These are phyloP conservation scores for Tolypeutes matacus DNA, from an alignment of 2,797 vertebrate genomes.

Conservation along the genomic window DNA sequence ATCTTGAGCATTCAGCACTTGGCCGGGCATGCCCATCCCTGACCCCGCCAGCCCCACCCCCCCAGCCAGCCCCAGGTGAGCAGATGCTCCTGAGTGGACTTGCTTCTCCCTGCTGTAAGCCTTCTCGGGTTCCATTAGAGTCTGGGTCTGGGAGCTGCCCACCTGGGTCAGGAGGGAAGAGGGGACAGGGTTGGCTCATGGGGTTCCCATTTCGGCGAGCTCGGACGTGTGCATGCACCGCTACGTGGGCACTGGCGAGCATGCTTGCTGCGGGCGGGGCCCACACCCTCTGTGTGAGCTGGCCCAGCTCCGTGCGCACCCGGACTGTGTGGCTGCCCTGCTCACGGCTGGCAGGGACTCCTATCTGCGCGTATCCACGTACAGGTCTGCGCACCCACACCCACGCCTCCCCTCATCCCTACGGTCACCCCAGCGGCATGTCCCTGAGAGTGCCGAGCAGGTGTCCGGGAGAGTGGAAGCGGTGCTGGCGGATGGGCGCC, in stretches of 20 bases:
- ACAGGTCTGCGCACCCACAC: not conserved
- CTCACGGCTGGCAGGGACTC: not conserved
- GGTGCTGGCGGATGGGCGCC: not conserved
- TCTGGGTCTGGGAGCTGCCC: not conserved
- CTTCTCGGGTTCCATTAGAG: not conserved
- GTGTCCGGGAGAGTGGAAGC: not conserved
- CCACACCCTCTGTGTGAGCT: rapidly evolving
- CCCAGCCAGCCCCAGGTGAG: rapidly evolving
- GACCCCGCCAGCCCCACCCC: too few species aligned
- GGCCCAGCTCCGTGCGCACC: too few species aligned
- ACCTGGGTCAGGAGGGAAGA: not conserved
- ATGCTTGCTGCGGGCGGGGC: too few species aligned
- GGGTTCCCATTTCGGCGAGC: not conserved
- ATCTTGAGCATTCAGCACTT: not conserved
- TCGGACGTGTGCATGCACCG: not conserved
- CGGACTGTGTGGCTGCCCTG: not conserved
- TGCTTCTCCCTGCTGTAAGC: not conserved
- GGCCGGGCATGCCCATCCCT: not conserved
- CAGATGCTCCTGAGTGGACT: not conserved
- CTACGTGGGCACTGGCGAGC: not conserved
- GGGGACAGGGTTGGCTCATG: not conserved
- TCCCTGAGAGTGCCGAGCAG: not conserved
- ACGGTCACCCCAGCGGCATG: conserved; percentile 1
- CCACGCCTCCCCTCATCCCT: not conserved
- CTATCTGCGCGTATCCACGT: not conserved